Evolutionary conservation across 53 echinoderm and acorn worm genomes (phyloP).

Genomic region (Zoroaster sp.): DNA sequence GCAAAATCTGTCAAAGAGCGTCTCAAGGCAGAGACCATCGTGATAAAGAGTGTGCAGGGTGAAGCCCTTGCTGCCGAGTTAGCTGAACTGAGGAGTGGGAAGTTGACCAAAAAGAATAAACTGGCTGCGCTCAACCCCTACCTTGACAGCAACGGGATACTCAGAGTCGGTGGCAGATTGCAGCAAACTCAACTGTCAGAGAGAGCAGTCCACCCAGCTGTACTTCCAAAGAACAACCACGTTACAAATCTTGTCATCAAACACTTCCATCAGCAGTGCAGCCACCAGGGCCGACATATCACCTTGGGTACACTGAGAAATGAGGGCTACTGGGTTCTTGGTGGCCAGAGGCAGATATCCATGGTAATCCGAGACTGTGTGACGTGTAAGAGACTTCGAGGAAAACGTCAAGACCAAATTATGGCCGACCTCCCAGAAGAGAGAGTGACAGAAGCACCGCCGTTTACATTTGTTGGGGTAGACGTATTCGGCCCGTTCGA

Average conservation of each 20-base stretch:
- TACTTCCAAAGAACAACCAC: conserved; percentile 63
- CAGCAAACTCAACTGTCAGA: conserved; percentile 23
- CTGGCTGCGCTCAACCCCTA: conserved; percentile 51
- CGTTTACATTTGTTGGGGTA: conserved; percentile 56
- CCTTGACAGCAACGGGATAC: conserved; percentile 45
- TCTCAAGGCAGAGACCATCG: conserved; percentile 29
- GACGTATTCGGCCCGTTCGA: conserved; percentile 67
- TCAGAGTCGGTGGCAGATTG: conserved; percentile 54
- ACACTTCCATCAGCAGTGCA: conserved; percentile 49
- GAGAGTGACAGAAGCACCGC: conserved; percentile 61
- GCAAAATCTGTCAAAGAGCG: conserved; percentile 12
- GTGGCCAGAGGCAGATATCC: conserved; percentile 54
- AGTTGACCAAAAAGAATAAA: conserved; percentile 39
- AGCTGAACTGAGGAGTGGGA: conserved; percentile 48
- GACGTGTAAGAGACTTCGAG: conserved; percentile 33
- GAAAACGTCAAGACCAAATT: conserved; percentile 3
- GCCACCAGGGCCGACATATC: conserved; percentile 57
- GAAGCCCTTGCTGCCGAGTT: conserved; percentile 48
- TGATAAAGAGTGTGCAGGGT: conserved; percentile 58
- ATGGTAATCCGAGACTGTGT: conserved; percentile 51
- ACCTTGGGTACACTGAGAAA: conserved; percentile 34
- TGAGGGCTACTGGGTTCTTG: conserved; percentile 60
- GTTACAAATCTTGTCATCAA: conserved; percentile 36
- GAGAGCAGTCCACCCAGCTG: conserved; percentile 42
- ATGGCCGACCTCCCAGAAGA: conserved; percentile 66